Evolutionary conservation across 2,797 vertebrate genomes (phyloP), one percentile per base, ranked within the genome.

Genomic region (Microctenopoma steveboyesi): DNA sequence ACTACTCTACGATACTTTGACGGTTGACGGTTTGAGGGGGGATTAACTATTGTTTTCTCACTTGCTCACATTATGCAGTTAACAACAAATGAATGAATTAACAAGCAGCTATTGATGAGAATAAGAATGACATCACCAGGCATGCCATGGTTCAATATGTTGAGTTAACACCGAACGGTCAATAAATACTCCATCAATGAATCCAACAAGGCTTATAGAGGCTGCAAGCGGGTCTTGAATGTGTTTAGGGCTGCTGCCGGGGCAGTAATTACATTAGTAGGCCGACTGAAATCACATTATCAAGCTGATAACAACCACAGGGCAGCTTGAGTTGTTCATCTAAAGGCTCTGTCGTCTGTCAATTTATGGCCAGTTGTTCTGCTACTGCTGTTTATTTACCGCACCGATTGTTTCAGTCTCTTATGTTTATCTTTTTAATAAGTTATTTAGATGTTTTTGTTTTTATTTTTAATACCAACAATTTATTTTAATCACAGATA

Each of bases 151-250:
- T 81, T 92, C 74, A 73, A 82, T 89, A 77, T 15, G 39, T 65
- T 64, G 74, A 87, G 84, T 92, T 90, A 91, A 92, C 71, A 72
- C 64, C 70, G 76, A 80, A 56, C 85, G 82, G 86, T 90, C 91
- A 86, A 92, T 92, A 89, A 86, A 86, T 86, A 66, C 63, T 82
- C 84, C 84, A 92, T 92, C 82, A 85, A 79, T 79, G 74, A 87
- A 86, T 77, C 72, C 69, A 73, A 73, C 72, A 85, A 76, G 57
- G 45, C 69, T 68, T 63, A 82, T 76, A 76, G 79, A 79, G 82
- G 69, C 85, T 62, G 76, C 48, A 55, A 87, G 74, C 43, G n/a
- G 74, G 72, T 86, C 84, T 84, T 84, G 84, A 89, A 91, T 75
- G 88, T 79, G 80, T 91, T 91, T 90, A 88, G 83, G 79, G 87